Base-by-base conservation (phyloP, 2,888 invertebrate genomes). In the Baronia brevicornis region DNA sequence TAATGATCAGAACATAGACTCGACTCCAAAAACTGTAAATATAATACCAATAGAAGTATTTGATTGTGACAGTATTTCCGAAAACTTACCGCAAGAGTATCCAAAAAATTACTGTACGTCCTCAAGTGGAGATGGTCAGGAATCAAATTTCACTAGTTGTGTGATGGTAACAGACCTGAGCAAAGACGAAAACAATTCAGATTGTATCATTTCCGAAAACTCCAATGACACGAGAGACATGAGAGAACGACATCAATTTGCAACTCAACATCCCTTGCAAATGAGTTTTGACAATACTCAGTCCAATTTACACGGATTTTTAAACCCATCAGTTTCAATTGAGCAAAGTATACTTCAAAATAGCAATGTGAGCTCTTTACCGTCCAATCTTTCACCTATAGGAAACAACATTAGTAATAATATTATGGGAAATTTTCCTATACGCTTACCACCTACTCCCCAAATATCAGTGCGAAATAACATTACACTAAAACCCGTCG, bases 371-470 rank as follows among this genome's bases (percentile, higher is more conserved):
- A 71, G 55, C 39, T 62, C 77, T 2, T 48, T 72, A n/a, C 52
- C 64, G 0, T 53, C 69, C 0, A 74, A 48, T 20, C 75, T 73
- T 26, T 68, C 73, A 2, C 51, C 64, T 0, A 70, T 72, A 34
- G 57, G 49, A 3, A 63, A 45, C 28, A 67, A 52, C 43, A 62
- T 74, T 7, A 52, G 52, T 18, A 75, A 67, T 38, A 79, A 78
- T 35, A 78, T 82, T 10, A 72, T 84, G 78, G 60, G 63, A 29
- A 82, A 80, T 38, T 82, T 84, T 30, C 82, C 80, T 0, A 82
- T 82, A 18, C 49, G 79, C 25, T 36, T 82, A 11, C 75, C 77
- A 0, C 69, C 67, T 0, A 60, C 53, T 0, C 64, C 77, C 1
- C 71, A 64, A 19, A 56, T 73, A 33, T 67, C 72, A 1, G 46